Evolutionary conservation across 1,140 invertebrate species (phyloP).

Genomic region (Drosophila saltans): DNA sequence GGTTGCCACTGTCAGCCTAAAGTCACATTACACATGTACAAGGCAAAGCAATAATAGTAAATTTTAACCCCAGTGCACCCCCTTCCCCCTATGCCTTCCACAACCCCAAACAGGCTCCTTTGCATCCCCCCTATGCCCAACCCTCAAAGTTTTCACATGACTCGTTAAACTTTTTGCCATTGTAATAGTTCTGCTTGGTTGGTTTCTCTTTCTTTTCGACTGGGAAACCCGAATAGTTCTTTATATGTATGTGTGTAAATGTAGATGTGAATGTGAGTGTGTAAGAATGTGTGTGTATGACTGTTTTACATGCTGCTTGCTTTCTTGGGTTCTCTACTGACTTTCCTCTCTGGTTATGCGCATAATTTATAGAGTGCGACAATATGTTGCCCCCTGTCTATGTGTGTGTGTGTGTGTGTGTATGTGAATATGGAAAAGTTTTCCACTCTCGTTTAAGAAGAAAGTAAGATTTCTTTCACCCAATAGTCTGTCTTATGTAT

Average conservation of each 20-base stretch:
- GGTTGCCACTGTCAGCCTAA: slow-evolving; percentile 51
- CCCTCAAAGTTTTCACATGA: slow-evolving; percentile 56
- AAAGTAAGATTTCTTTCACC: slow-evolving; percentile 66
- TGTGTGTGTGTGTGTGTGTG: slow-evolving; percentile 8
- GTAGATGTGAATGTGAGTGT: slow-evolving; percentile 9
- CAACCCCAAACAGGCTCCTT: background rate
- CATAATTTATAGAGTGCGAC: slow-evolving; percentile 80
- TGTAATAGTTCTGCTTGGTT: slow-evolving; percentile 78
- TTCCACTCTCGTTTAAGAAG: slow-evolving; percentile 56
- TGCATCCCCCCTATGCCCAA: slow-evolving; percentile 5
- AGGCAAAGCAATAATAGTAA: slow-evolving; percentile 66
- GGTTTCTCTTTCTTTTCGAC: slow-evolving; percentile 64
- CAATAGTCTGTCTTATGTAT: slow-evolving; percentile 25
- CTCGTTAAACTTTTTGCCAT: slow-evolving; percentile 78
- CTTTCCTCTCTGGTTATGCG: slow-evolving; percentile 64
- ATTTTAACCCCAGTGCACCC: slow-evolving; percentile 42
- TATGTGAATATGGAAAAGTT: slow-evolving; percentile 45
- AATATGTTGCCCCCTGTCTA: slow-evolving; percentile 70
- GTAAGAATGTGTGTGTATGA: slow-evolving; percentile 19
- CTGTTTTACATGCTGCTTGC: slow-evolving; percentile 54
- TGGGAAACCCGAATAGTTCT: slow-evolving; percentile 25
- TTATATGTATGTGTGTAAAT: slow-evolving; percentile 16
- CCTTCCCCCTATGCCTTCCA: background rate
- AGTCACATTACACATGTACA: slow-evolving; percentile 69
- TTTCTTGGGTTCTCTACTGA: slow-evolving; percentile 20